Base-by-base conservation (phyloP, 2,888 invertebrate genomes). In the Brenthis hecate region DNA sequence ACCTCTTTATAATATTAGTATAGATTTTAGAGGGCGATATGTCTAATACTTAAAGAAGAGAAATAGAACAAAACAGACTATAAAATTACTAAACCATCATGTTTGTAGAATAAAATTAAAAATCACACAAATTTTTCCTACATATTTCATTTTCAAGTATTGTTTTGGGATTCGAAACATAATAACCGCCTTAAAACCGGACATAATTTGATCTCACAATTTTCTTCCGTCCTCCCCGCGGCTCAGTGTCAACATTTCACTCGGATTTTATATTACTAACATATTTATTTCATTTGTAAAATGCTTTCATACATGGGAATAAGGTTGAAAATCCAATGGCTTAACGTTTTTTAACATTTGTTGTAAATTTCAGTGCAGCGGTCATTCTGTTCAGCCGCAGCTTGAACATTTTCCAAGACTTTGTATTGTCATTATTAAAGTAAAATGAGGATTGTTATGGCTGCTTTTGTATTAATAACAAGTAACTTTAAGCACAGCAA, bases 131-230 rank as follows among this genome's bases (percentile, higher is more conserved):
- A 1, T 36, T 36, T 8, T 36, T 11, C 11, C 2, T 36, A 6
- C 6, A 51, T 11, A 56, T 65, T 65, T 72, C 65, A 68, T 65
- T 73, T 66, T 23, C 16, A 80, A 72, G 61, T 86, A 85, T 87
- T 87, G 86, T 86, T 84, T 83, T 80, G 80, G 79, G 76, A 82
- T 43, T 43, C 11, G 36, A 43, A 43, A 43, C 11, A 43, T 43
- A 43, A 43, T 43, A 43, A 43, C 6, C 36, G 6, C 85, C 80
- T 85, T 81, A 86, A 82, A 85, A 81, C 83, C 77, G 80, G 77
- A 85, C 86, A 86, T 89, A 89, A 89, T 89, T 89, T 87, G 85
- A 89, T 89, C 88, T 86, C 76, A 86, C 88, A 89, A 90, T 89
- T 88, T 88, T 87, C 86, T 85, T 83, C 80, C 81, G 78, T 75